A percentile compares a stretch with the other conserved stretches of the same genome.
Conservation (phyloP, 2,113 vertebrate species). For the Canis aureus region DNA sequence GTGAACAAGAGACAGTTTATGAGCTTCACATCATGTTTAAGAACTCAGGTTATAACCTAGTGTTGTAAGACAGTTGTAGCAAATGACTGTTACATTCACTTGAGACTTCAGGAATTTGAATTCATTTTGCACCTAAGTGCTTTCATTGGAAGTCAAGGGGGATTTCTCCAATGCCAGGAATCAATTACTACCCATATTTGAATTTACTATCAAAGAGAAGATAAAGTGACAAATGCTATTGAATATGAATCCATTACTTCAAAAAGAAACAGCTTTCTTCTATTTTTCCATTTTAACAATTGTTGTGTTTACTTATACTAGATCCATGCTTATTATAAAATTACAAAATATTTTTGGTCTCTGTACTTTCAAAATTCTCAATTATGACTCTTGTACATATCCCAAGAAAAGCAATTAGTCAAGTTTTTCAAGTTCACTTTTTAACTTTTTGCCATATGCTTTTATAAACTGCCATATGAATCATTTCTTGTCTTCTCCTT, state of each 20-base stretch:
- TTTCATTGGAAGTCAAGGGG: constrained; percentile 69
- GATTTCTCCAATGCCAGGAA: constrained; percentile 71
- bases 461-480: constrained; percentile 71
- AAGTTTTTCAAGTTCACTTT: constrained; percentile 79
- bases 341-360: constrained; percentile 72
- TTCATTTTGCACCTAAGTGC: constrained; percentile 63
- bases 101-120: constrained; percentile 69
- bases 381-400: constrained; percentile 72
- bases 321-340: constrained; percentile 73
- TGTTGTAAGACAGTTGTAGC: constrained; percentile 62
- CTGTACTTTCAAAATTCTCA: constrained; percentile 35
- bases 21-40: constrained; percentile 61
- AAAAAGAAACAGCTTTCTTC: constrained; percentile 67
- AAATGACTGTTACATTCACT: constrained; percentile 71
- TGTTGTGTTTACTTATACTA: constrained; percentile 78
- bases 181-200: constrained; percentile 73
- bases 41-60: constrained; percentile 69
- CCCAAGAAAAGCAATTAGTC: constrained; percentile 60
- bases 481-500: constrained; percentile 78
- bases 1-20: constrained; percentile 64
- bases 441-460: constrained; percentile 76
- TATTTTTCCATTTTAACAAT: constrained; percentile 69
- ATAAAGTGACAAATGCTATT: constrained; percentile 20
- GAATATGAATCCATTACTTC: constrained; percentile 54
- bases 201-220: constrained; percentile 72